Conservation (phyloP, 2,113 vertebrate species). For the Nestor notabilis region DNA sequence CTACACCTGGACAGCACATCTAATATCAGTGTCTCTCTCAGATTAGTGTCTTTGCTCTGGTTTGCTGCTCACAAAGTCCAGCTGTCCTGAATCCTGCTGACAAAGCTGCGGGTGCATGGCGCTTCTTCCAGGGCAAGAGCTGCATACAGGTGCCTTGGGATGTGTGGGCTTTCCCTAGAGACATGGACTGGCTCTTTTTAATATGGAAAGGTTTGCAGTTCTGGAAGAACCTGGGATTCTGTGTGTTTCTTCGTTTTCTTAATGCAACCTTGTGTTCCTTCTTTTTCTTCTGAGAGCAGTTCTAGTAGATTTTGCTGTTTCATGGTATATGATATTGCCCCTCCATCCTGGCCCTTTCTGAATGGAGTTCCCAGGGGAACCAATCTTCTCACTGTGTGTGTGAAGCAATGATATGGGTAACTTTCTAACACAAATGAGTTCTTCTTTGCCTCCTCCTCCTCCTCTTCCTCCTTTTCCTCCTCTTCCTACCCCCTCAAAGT, state of each 20-base stretch:
- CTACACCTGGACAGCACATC: fast-evolving
- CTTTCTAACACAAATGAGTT: neutral
- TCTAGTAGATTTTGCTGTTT: neutral
- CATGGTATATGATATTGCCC: neutral
- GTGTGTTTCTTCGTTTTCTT: neutral
- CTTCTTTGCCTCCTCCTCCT: neutral
- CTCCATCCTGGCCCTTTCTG: neutral
- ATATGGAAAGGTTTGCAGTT: neutral
- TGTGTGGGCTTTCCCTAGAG: neutral
- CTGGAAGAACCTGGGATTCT: neutral
- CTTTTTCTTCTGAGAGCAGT: neutral
- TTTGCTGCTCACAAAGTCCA: neutral
- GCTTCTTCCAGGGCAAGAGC: neutral
- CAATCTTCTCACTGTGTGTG: neutral
- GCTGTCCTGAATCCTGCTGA: neutral
- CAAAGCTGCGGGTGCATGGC: fast-evolving
- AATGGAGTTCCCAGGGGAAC: neutral
- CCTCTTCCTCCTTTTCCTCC: neutral
- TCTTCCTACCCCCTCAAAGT: neutral
- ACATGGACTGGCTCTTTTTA: neutral
- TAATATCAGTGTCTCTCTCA: neutral
- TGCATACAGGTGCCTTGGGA: fast-evolving
- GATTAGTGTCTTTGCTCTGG: neutral
- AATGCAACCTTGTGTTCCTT: neutral
- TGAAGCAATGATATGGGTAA: neutral